A percentile compares a stretch with the other conserved stretches of the same genome.
phyloP scores from a whole-genome alignment of 2,113 vertebrate genomes.

The Podarcis raffonei region DNA sequence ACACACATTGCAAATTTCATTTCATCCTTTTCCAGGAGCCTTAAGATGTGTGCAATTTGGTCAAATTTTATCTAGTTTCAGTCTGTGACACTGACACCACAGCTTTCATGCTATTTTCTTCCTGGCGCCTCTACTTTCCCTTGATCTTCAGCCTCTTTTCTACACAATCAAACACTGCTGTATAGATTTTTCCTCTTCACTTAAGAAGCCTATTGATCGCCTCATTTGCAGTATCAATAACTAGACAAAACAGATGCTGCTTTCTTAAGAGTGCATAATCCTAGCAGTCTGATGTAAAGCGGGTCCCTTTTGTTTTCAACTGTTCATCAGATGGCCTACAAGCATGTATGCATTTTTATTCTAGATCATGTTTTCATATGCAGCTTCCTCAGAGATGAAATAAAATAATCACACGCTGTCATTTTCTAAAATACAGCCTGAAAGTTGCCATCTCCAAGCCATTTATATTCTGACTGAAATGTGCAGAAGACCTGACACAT shows the following conservation, averaged over 20 bases:
- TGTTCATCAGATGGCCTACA: neutral
- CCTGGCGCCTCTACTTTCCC: neutral
- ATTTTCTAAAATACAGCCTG: neutral
- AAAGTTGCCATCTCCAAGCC: neutral
- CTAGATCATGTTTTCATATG: neutral
- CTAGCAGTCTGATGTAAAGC: neutral
- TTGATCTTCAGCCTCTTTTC: neutral
- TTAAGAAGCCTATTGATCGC: neutral
- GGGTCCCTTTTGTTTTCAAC: neutral
- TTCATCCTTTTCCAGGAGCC: conserved; percentile 16
- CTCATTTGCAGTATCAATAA: conserved; percentile 6
- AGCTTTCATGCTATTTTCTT: neutral
- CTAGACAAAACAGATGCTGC: too few relatives aligned
- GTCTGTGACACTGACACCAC: neutral
- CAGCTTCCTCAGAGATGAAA: neutral
- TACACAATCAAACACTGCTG: neutral
- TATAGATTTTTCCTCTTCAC: neutral
- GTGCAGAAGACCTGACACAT: neutral
- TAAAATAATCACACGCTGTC: neutral
- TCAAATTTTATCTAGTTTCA: neutral
- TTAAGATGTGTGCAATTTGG: neutral
- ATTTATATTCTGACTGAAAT: neutral
- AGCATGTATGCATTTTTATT: neutral
- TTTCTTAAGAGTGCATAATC: neutral
- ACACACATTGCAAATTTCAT: neutral